Conservation (phyloP, 2,888 invertebrate species). For the Tanytarsus gracilentus region DNA sequence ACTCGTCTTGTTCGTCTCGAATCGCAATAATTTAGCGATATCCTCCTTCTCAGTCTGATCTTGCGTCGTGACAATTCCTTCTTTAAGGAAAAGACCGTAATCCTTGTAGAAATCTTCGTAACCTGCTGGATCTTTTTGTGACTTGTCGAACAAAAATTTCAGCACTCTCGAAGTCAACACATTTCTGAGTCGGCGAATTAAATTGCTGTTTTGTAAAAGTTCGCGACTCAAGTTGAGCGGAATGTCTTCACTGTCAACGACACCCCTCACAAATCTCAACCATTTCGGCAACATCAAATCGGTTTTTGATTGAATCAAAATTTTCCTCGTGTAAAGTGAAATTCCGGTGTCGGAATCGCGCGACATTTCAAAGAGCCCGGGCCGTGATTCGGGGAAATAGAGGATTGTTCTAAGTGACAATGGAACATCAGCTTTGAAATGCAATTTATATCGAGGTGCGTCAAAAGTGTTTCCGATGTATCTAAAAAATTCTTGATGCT, state of each 20-base stretch:
- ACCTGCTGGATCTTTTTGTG: conserved; percentile 71
- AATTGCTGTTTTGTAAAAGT: conserved; percentile 82
- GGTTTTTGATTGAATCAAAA: conserved; percentile 84
- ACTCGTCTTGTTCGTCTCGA: conserved; percentile 77
- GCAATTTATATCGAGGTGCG: conserved; percentile 77
- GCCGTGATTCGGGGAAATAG: conserved; percentile 90
- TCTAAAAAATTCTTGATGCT: conserved; percentile 89
- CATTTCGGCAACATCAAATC: conserved; percentile 89
- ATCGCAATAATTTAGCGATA: conserved; percentile 78
- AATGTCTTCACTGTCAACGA: conserved; percentile 97
- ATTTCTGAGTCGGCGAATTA: conserved; percentile 74
- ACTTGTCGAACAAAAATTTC: conserved; percentile 75
- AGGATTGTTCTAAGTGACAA: conserved; percentile 71
- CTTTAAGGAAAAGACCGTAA: conserved; percentile 87
- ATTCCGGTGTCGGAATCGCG: conserved; percentile 78
- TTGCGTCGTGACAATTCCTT: conserved; percentile 82
- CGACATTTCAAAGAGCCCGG: conserved; percentile 82
- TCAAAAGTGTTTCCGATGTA: conserved; percentile 81
- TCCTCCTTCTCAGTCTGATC: conserved; percentile 81
- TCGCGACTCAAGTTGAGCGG: conserved; percentile 95
- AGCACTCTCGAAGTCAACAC: conserved; percentile 76
- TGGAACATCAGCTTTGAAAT: conserved; percentile 72
- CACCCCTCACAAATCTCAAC: conserved; percentile 92
- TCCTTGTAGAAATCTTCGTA: conserved; percentile 84
- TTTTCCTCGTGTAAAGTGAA: conserved; percentile 82